Base-by-base conservation (phyloP, 2,113 vertebrate species). In the Tympanuchus pallidicinctus region DNA sequence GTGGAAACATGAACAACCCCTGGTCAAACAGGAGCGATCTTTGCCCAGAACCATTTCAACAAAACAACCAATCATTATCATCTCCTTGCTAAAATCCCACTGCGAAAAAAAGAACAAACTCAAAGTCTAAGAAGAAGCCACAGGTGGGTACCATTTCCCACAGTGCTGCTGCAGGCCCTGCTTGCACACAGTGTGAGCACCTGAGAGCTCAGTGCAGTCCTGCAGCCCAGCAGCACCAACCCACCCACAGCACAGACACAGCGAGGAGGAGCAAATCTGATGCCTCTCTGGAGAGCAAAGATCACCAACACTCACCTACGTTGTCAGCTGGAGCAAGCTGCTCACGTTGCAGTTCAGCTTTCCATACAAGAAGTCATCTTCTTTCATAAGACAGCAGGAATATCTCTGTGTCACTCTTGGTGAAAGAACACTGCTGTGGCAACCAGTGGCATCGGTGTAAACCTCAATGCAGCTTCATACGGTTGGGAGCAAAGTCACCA, bases 371-470 rank as follows among this genome's bases (percentile, higher is more conserved):
- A 22, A 9, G 12, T 1, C 24, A 61, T 3, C 24, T 10, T 43
- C 47, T 12, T 32, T 19, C 0, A 2, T 9, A 19, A 38, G 32
- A 1, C 21, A 65, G 25, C 28, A 18, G 54, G 54, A 56, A 56
- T 32, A 54, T 28, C 27, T 54, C 52, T 54, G 27, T 9, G 52
- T 28, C 27, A 28, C 27, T 28, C 50, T 5, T 52, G 50, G 52
- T 27, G 52, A 16, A 54, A 9, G 13, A 54, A 36, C 32, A 0
- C 81, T 1, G n/a, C 65, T 8, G 38, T 0, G 14, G 4, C 14
- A 72, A 25, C 34, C 1, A 20, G 0, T 3, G 13, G 4, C 1
- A 6, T 0, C 2, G 7, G 56, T 6, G 27, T 4, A 13, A 82
- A 82, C 15, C 36, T 5, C 25, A 48, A 6, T 0, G 8, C 19